phyloP scores from a whole-genome alignment of 2,888 invertebrate genomes.

The Hemaris fuciformis region DNA sequence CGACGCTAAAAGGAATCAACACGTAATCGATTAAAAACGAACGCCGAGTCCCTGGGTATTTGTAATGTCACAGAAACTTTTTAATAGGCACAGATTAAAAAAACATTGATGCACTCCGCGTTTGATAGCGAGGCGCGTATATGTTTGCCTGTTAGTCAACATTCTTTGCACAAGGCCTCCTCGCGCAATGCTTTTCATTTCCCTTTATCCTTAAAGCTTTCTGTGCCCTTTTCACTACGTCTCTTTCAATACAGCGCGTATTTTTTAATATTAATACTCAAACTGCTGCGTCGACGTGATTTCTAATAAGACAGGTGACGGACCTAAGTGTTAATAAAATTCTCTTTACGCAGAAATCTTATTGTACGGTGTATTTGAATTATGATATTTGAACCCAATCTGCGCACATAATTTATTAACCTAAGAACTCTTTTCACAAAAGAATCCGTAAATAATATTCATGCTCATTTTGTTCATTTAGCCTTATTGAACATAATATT shows the following conservation, averaged over 20 bases:
- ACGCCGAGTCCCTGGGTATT: background rate
- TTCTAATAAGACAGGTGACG: background rate
- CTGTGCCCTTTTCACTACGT: conserved; percentile 22
- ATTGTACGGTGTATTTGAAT: too few species aligned
- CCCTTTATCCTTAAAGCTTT: conserved; percentile 20
- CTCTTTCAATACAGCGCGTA: conserved; percentile 11
- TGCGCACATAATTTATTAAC: too few species aligned
- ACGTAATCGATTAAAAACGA: background rate
- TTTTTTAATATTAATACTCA: conserved; percentile 3
- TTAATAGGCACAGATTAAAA: conserved; percentile 5
- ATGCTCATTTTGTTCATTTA: too few species aligned
- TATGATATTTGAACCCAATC: too few species aligned
- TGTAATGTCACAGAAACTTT: conserved; percentile 1
- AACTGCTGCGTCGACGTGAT: background rate
- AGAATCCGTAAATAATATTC: too few species aligned
- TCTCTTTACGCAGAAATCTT: too few species aligned
- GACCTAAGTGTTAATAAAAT: background rate
- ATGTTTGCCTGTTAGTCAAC: conserved; percentile 3
- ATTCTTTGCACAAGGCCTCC: conserved; percentile 16
- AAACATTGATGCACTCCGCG: conserved; percentile 8
- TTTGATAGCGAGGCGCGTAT: conserved; percentile 5
- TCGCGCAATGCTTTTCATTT: conserved; percentile 20
- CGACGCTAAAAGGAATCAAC: background rate
- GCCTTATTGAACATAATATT: too few species aligned
- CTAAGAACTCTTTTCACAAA: too few species aligned